Conservation (phyloP, 1,140 invertebrate genomes). For the Hyles euphorbiae region DNA sequence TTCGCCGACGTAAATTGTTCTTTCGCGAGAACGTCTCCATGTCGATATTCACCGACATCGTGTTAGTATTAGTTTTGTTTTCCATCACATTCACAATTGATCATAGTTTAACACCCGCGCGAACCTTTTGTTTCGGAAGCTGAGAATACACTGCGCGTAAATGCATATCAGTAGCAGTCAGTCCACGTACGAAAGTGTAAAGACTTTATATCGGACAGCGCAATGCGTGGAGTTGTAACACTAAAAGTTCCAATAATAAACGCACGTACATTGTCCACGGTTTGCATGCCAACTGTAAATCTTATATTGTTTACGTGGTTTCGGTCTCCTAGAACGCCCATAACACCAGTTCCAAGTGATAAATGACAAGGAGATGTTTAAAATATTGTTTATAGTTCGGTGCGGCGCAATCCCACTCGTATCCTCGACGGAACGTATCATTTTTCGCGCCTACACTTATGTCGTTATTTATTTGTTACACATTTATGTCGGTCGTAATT, state of each 20-base stretch:
- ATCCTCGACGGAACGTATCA: no score
- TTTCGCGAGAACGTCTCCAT: slow-evolving; percentile 62
- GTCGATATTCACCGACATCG: slow-evolving; percentile 64
- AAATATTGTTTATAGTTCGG: no score
- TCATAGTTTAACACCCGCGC: slow-evolving; percentile 12
- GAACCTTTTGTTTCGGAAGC: slow-evolving; percentile 57
- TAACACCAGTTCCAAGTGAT: no score
- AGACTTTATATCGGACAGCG: slow-evolving; percentile 43
- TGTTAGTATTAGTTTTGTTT: slow-evolving; percentile 21
- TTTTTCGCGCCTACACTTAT: no score
- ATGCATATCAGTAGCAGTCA: slow-evolving; percentile 62
- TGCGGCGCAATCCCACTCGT: no score
- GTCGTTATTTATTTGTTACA: no score
- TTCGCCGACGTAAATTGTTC: slow-evolving; percentile 59
- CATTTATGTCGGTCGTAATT: no score
- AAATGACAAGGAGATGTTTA: no score
- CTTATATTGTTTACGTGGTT: slow-evolving; percentile 7
- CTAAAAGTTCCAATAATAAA: slow-evolving; percentile 16
- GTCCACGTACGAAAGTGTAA: slow-evolving; percentile 42
- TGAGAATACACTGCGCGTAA: slow-evolving; percentile 61
- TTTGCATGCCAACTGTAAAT: slow-evolving; percentile 6
- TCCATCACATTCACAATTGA: slow-evolving; percentile 1
- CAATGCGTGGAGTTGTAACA: slow-evolving; percentile 39
- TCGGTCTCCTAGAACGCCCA: background rate
- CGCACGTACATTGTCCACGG: slow-evolving; percentile 9